Evolutionary conservation across 2,797 vertebrate species (phyloP).

Genomic region (Otolemur crassicaudatus): DNA sequence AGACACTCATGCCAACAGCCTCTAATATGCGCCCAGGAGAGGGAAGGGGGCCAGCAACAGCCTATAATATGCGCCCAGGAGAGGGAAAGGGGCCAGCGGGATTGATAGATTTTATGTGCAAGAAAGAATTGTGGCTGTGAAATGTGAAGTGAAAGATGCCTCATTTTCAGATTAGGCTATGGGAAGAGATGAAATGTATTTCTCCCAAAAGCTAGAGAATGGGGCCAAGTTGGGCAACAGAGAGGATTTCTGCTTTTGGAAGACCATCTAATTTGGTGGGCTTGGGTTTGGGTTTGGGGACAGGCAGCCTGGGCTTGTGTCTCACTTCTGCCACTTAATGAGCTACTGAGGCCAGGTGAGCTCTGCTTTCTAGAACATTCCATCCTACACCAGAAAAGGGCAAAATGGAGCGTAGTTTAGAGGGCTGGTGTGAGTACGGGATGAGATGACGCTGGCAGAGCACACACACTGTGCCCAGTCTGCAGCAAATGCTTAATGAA

Average conservation of each 20-base stretch:
- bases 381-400: neutral
- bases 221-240: neutral
- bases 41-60: conserved; percentile 51
- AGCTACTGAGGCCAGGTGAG: rapidly evolving
- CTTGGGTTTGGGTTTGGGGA: neutral
- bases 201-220: neutral
- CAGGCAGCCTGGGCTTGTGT: neutral
- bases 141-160: neutral
- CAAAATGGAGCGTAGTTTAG: rapidly evolving
- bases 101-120: neutral
- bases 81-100: conserved; percentile 48
- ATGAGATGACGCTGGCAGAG: too few relatives aligned
- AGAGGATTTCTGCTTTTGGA: neutral
- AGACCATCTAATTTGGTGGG: neutral
- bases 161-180: neutral
- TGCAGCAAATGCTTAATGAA: neutral
- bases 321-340: neutral
- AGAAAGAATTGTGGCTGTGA: neutral
- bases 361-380: neutral
- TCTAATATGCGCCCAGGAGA: neutral
- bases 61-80: neutral
- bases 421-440: neutral
- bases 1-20: neutral
- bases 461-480: neutral
- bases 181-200: neutral